These are phyloP conservation scores for Crossocerus cetratus DNA, from an alignment of 2,888 invertebrate species.

Conservation along the genomic window DNA sequence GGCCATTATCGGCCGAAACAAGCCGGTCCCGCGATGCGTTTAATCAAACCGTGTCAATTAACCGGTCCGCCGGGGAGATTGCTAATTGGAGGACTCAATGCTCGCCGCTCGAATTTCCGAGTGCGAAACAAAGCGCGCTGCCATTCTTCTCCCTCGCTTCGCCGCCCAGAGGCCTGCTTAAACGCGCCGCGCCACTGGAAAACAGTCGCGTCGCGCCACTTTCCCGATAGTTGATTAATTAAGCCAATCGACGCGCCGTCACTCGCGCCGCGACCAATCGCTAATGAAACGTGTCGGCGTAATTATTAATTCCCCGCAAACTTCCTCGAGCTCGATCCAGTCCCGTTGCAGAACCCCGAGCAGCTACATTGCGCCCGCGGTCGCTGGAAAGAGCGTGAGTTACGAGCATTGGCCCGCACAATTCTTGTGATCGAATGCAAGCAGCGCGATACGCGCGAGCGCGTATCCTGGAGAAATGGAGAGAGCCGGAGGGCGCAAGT, in stretches of 20 bases:
- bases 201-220: slow-evolving; percentile 1
- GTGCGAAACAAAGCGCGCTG: background rate
- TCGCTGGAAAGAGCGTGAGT: too few relatives aligned
- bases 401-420: background rate
- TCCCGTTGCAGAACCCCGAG: too few relatives aligned
- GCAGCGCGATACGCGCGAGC: too few relatives aligned
- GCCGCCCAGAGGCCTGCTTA: slow-evolving; percentile 7
- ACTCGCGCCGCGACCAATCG: slow-evolving; percentile 15
- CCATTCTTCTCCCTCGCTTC: background rate
- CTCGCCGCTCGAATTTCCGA: background rate
- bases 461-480: background rate
- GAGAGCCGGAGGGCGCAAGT: background rate
- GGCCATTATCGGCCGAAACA: slow-evolving; percentile 3
- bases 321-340: background rate
- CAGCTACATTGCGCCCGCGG: too few relatives aligned
- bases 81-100: slow-evolving; percentile 15
- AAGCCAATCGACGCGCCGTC: slow-evolving; percentile 21
- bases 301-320: slow-evolving; percentile 26
- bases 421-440: background rate
- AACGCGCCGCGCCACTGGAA: background rate
- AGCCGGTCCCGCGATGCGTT: slow-evolving; percentile 3
- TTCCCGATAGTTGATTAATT: slow-evolving; percentile 42
- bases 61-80: background rate
- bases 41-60: slow-evolving; percentile 14
- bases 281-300: slow-evolving; percentile 30